These are phyloP conservation scores for Strigamia crassipes DNA, from an alignment of 2,888 invertebrate genomes.

Conservation along the genomic window DNA sequence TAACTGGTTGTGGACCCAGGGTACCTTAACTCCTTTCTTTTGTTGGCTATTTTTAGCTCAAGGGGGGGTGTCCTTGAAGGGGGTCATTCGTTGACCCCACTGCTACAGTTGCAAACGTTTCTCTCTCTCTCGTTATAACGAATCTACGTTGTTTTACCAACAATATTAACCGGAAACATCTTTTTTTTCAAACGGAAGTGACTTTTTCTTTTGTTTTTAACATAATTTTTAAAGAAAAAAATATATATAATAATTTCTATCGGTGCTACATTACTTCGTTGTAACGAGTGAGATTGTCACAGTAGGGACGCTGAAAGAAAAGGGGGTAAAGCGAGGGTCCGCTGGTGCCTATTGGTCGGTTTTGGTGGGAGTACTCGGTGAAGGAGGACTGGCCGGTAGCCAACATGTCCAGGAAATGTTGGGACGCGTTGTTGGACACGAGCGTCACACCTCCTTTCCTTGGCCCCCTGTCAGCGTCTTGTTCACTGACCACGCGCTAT, in stretches of 20 bases:
- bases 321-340: background rate
- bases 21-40: constrained; percentile 36
- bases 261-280: background rate
- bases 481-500: constrained; percentile 38
- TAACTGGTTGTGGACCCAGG: constrained; percentile 19
- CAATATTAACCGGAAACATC: background rate
- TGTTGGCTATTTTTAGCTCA: constrained; percentile 33
- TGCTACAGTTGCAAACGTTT: constrained; percentile 10
- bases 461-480: constrained; percentile 40
- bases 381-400: constrained; percentile 27
- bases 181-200: background rate
- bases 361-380: background rate
- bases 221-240: background rate
- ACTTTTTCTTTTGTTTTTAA: background rate
- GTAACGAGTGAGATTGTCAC: background rate
- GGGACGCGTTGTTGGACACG: constrained; percentile 34
- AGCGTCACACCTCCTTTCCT: constrained; percentile 38
- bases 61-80: background rate
- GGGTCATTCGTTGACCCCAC: constrained; percentile 4
- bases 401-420: constrained; percentile 42
- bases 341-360: background rate
- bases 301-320: background rate
- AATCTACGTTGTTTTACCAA: background rate
- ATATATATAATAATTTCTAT: background rate
- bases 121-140: background rate